These are phyloP conservation scores for Eumerus sabulonum DNA, from an alignment of 2,888 invertebrate species.

Conservation along the genomic window DNA sequence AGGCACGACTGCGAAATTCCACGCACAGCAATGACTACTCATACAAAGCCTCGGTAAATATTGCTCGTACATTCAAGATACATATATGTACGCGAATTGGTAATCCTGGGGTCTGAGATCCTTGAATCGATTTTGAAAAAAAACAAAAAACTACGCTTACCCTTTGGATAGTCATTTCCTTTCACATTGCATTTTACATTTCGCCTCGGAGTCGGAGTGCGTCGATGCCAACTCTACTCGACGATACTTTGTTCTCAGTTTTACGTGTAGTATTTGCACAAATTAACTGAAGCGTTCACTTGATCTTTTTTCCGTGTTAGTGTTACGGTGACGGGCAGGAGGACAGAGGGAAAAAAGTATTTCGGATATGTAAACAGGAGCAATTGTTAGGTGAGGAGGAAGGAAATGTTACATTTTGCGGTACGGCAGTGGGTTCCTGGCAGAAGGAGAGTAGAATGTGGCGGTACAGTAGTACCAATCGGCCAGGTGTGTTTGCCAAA, in stretches of 20 bases:
- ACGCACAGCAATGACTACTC: conserved; percentile 14
- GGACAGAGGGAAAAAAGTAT: conserved; percentile 15
- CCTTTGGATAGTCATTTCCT: conserved; percentile 37
- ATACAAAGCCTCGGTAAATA: conserved; percentile 42
- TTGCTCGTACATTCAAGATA: conserved; percentile 26
- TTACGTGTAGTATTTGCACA: conserved; percentile 53
- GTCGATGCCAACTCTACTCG: background rate
- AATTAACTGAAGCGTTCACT: conserved; percentile 67
- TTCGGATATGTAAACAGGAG: conserved; percentile 47
- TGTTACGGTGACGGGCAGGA: conserved; percentile 9
- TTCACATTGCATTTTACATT: conserved; percentile 39
- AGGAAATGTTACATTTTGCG: conserved; percentile 49
- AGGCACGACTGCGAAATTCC: conserved; percentile 3
- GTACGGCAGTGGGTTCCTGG: conserved; percentile 5
- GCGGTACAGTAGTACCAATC: conserved; percentile 27
- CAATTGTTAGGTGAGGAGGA: conserved; percentile 27
- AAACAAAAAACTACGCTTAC: conserved; percentile 9
- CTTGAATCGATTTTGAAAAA: conserved; percentile 42
- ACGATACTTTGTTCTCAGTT: conserved; percentile 31
- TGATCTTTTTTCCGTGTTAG: conserved; percentile 64
- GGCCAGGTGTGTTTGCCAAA: too few species aligned
- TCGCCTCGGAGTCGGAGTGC: background rate
- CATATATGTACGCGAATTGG: conserved; percentile 26
- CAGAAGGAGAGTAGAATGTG: too few species aligned
- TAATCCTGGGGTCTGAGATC: conserved; percentile 18